Percentiles rank a stretch among this genome's conserved stretches.
phyloP scores from a whole-genome alignment of 2,888 invertebrate species.

The Cylindroiulus punctatus region DNA sequence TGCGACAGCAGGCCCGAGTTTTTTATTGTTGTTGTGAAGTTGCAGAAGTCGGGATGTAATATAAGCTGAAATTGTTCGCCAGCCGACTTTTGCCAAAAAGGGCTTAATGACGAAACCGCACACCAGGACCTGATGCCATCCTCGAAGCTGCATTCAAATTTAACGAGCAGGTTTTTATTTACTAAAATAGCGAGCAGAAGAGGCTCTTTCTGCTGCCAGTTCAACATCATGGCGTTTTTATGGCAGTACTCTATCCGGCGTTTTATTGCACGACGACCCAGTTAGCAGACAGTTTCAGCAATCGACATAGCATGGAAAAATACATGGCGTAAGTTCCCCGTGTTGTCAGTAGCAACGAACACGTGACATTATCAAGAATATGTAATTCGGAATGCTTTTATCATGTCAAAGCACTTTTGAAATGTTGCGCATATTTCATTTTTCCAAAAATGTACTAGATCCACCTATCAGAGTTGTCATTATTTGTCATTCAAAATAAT shows the following conservation, averaged over 20 bases:
- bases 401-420: too few relatives aligned
- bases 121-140: background rate
- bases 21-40: background rate
- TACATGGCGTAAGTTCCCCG: too few relatives aligned
- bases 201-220: background rate
- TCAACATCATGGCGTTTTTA: background rate
- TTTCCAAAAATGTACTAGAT: too few relatives aligned
- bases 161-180: constrained; percentile 8
- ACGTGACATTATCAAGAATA: too few relatives aligned
- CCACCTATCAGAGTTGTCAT: too few relatives aligned
- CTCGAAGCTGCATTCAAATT: background rate
- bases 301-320: too few relatives aligned
- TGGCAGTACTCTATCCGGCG: background rate
- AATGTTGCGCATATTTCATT: too few relatives aligned
- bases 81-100: background rate
- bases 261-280: background rate
- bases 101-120: constrained; percentile 23
- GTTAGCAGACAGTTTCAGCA: background rate
- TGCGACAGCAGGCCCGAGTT: background rate
- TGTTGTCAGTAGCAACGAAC: too few relatives aligned
- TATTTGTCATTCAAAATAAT: too few relatives aligned
- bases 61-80: background rate
- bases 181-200: background rate
- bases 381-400: too few relatives aligned
- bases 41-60: background rate